Evolutionary conservation across 2,797 vertebrate genomes (phyloP).

Genomic region (Sphenopsis melanotis): DNA sequence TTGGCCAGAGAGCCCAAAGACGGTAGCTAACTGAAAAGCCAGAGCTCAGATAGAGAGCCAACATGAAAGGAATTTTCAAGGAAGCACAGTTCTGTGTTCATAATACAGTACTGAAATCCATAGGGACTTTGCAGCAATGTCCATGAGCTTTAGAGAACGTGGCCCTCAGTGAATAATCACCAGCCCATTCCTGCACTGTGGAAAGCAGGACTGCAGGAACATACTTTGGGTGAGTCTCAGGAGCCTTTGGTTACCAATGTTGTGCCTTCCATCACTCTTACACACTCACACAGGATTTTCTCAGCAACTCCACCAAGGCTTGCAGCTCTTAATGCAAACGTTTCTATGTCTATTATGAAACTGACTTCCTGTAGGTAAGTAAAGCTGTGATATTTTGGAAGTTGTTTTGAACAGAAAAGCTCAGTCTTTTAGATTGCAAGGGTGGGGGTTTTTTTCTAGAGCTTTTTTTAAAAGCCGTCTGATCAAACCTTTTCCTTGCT

Average conservation of each 20-base stretch:
- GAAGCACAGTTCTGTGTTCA: not conserved
- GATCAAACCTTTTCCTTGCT: not conserved
- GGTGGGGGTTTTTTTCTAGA: rapidly evolving
- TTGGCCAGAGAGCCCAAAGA: not conserved
- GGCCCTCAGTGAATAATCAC: not conserved
- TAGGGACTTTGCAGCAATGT: not conserved
- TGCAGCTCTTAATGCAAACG: not conserved
- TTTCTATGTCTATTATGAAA: not conserved
- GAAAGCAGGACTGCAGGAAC: not conserved
- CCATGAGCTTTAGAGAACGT: not conserved
- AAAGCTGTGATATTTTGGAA: not conserved
- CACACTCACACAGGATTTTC: not conserved
- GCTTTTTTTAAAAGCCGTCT: not conserved
- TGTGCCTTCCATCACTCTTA: not conserved
- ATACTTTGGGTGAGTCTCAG: not conserved
- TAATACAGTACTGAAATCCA: not conserved
- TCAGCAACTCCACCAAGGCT: not conserved
- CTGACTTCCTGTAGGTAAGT: not conserved
- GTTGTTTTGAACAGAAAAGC: not conserved
- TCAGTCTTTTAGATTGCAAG: not conserved
- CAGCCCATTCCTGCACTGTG: not conserved
- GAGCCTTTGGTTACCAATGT: not conserved
- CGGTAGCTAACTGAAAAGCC: not conserved
- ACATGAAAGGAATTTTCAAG: not conserved
- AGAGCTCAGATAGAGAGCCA: not conserved